These are phyloP conservation scores for Scolopax bukidnonensis DNA, from an alignment of 2,797 vertebrate species.

Conservation along the genomic window DNA sequence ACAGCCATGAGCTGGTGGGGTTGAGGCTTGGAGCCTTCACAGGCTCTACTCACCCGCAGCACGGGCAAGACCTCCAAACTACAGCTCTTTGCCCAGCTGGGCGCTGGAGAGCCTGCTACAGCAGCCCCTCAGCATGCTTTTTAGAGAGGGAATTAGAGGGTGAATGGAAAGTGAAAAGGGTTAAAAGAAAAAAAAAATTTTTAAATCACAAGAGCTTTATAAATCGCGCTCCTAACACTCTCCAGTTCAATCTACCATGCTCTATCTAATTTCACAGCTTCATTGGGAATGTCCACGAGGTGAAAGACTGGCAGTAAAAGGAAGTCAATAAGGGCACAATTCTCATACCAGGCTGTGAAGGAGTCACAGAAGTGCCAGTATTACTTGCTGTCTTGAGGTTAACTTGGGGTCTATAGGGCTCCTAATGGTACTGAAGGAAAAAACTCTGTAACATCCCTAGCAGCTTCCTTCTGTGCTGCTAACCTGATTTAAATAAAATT, in stretches of 20 bases:
- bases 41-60: neutral
- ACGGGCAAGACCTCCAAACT: neutral
- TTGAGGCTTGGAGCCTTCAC: accelerated
- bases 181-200: constrained; percentile 1
- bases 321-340: constrained; percentile 44
- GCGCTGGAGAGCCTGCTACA: neutral
- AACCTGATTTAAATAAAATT: neutral
- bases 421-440: neutral
- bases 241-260: constrained; percentile 36
- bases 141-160: neutral
- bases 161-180: neutral
- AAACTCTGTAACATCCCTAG: neutral
- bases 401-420: neutral
- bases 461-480: neutral
- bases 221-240: neutral
- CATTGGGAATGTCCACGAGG: constrained; percentile 42
- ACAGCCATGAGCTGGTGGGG: accelerated
- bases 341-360: constrained; percentile 18
- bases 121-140: neutral
- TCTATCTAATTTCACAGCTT: constrained; percentile 66
- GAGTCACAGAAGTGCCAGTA: neutral
- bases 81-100: accelerated
- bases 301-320: constrained; percentile 34
- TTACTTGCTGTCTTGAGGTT: neutral
- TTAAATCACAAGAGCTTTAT: neutral